Evolutionary conservation across 1,140 invertebrate genomes (phyloP).

Genomic region (Coenobita brevimanus): DNA sequence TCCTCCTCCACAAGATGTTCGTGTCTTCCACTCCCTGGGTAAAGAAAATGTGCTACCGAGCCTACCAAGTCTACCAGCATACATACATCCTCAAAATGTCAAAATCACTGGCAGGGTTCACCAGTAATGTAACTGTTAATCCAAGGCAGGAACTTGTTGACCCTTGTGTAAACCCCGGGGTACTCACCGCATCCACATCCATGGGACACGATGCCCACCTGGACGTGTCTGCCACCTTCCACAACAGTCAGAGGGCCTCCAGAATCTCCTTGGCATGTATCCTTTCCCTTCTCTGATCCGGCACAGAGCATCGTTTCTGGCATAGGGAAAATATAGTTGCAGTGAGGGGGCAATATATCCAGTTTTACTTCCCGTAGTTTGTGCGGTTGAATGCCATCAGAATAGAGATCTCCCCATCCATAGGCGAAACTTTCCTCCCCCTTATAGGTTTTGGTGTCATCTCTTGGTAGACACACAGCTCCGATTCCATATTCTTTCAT

Average conservation of each 20-base stretch:
- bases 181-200: slow-evolving; percentile 63
- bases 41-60: too few relatives aligned
- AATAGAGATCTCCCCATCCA: slow-evolving; percentile 16
- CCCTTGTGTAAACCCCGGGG: slow-evolving; percentile 74
- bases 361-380: slow-evolving; percentile 45
- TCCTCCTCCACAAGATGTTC: too few relatives aligned
- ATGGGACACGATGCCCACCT: slow-evolving; percentile 59
- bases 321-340: too few relatives aligned
- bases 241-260: slow-evolving; percentile 63
- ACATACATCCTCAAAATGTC: too few relatives aligned
- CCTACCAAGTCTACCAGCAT: too few relatives aligned
- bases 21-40: too few relatives aligned
- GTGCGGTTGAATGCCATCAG: not conserved
- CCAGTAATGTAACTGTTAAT: slow-evolving; percentile 59
- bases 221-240: not conserved
- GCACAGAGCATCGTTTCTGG: slow-evolving; percentile 86
- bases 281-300: slow-evolving; percentile 83
- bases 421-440: not conserved
- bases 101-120: slow-evolving; percentile 19
- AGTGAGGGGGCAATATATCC: not conserved
- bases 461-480: slow-evolving; percentile 22
- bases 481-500: not conserved
- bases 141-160: slow-evolving; percentile 72
- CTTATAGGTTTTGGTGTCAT: not conserved
- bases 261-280: slow-evolving; percentile 80